Evolutionary conservation across 2,888 invertebrate genomes (phyloP).

Genomic region (Apodemia mormo): DNA sequence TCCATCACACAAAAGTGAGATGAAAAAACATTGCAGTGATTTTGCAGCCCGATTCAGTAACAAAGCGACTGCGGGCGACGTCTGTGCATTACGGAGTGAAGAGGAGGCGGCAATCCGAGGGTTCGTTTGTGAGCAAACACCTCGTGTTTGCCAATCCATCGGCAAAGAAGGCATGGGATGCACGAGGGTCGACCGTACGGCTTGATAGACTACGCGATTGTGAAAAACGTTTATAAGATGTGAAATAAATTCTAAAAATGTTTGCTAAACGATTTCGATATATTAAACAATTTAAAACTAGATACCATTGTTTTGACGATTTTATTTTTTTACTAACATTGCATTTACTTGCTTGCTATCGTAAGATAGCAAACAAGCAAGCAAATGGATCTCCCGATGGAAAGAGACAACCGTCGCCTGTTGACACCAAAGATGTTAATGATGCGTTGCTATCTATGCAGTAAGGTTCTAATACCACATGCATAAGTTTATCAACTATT

Average conservation of each 20-base stretch:
- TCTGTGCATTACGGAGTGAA: conserved; percentile 31
- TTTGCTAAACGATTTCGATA: neutral
- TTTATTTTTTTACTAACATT: too few relatives aligned
- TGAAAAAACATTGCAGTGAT: conserved; percentile 26
- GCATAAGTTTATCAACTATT: too few relatives aligned
- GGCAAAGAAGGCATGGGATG: conserved; percentile 29
- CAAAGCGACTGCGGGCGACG: conserved; percentile 35
- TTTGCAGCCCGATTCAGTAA: conserved; percentile 30
- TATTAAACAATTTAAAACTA: neutral
- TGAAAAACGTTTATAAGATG: neutral
- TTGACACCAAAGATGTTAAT: too few relatives aligned
- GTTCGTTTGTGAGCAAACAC: conserved; percentile 40
- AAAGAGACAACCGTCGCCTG: too few relatives aligned
- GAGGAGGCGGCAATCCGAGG: conserved; percentile 26
- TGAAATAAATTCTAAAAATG: neutral
- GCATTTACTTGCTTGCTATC: too few relatives aligned
- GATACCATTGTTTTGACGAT: too few relatives aligned
- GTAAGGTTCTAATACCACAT: too few relatives aligned
- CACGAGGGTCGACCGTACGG: conserved; percentile 6
- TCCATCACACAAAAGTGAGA: conserved; percentile 1
- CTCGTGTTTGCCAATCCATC: conserved; percentile 37
- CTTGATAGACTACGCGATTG: neutral
- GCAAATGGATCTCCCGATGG: too few relatives aligned
- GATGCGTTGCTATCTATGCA: too few relatives aligned
- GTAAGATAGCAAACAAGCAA: too few relatives aligned